These are phyloP conservation scores for Erebia aethiops DNA, from an alignment of 2,888 invertebrate genomes.

Conservation along the genomic window DNA sequence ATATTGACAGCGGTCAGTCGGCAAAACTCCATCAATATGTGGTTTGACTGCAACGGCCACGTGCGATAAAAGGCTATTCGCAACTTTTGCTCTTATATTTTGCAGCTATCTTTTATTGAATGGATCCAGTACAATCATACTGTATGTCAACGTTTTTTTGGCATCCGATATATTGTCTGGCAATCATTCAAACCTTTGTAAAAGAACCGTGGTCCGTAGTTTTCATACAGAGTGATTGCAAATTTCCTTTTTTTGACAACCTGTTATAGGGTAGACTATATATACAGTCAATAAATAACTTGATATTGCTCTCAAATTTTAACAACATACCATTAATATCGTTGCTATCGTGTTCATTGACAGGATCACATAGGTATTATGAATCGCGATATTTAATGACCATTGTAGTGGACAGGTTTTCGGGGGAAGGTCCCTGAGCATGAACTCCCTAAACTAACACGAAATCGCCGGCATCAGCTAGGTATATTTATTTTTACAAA, in stretches of 20 bases:
- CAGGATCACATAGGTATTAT: too few relatives aligned
- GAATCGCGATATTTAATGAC: too few relatives aligned
- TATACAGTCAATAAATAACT: background rate
- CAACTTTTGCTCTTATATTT: constrained; percentile 25
- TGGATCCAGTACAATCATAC: constrained; percentile 19
- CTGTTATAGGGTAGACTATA: background rate
- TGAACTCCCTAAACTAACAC: too few relatives aligned
- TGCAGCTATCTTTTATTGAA: constrained; percentile 25
- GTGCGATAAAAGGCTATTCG: constrained; percentile 29
- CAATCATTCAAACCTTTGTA: constrained; percentile 10
- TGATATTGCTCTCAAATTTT: background rate
- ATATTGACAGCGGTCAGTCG: constrained; percentile 28
- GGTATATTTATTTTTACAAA: too few relatives aligned
- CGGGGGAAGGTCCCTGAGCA: too few relatives aligned
- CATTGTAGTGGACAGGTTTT: too few relatives aligned
- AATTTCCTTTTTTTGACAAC: background rate
- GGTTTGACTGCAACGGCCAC: constrained; percentile 32
- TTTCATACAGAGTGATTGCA: background rate
- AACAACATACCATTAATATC: background rate
- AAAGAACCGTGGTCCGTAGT: background rate
- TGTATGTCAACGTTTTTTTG: constrained; percentile 15
- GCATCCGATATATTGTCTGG: background rate
- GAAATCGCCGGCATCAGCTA: too few relatives aligned
- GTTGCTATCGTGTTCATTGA: background rate
- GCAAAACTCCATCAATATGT: constrained; percentile 27